These are phyloP conservation scores for Rhopalosiphum maidis DNA, from an alignment of 1,140 invertebrate species.

Conservation along the genomic window DNA sequence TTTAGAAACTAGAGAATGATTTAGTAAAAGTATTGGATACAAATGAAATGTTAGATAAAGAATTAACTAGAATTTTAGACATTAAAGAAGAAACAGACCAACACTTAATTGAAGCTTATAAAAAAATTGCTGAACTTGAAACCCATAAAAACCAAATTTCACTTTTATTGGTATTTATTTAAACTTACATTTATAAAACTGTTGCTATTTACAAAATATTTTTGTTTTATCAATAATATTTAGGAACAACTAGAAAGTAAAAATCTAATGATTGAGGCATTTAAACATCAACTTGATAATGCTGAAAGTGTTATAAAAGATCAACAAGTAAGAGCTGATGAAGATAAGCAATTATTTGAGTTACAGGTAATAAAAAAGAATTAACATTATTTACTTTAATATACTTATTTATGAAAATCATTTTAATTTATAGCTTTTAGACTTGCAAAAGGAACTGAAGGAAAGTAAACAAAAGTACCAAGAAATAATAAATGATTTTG, in stretches of 20 bases:
- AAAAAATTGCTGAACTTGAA: conserved; percentile 13
- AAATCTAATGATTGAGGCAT: conserved; percentile 4
- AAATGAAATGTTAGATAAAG: conserved; percentile 51
- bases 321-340: neutral
- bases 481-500: conserved; percentile 40
- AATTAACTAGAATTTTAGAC: conserved; percentile 49
- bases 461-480: neutral
- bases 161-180: conserved; percentile 35
- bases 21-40: conserved; percentile 40
- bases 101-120: conserved; percentile 38
- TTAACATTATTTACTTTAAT: neutral
- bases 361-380: conserved; percentile 8
- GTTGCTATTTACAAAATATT: neutral
- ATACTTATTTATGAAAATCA: neutral
- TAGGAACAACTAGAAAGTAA: conserved; percentile 40
- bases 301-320: neutral
- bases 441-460: conserved; percentile 16
- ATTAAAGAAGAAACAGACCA: conserved; percentile 55
- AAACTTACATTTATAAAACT: neutral
- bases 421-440: conserved; percentile 29
- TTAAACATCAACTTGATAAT: neutral
- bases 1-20: conserved; percentile 32
- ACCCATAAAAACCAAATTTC: neutral
- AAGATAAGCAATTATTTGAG: conserved; percentile 25
- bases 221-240: neutral